Conservation (phyloP, 2,113 vertebrate genomes). For the Pteruthius melanotis region DNA sequence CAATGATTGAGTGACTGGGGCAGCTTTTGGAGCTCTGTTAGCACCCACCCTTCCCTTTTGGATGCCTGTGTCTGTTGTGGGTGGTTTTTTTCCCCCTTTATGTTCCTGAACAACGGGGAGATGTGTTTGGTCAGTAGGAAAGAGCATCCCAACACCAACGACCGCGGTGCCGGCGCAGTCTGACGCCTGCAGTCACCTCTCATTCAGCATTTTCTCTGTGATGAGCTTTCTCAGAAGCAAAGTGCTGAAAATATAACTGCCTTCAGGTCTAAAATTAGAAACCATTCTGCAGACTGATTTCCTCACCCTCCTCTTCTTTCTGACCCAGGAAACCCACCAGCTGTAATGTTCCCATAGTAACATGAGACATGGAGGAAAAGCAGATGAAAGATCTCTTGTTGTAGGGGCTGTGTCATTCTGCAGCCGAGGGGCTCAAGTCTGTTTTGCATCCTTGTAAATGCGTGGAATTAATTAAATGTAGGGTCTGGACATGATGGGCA, state of each 20-base stretch:
- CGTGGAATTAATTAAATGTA: neutral
- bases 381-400: neutral
- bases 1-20: rapidly evolving
- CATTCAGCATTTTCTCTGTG: neutral
- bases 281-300: neutral
- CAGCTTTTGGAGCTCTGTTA: neutral
- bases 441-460: neutral
- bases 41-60: neutral
- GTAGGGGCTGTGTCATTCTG: neutral
- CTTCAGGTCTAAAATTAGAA: slow-evolving; percentile 28
- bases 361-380: neutral
- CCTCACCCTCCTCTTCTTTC: neutral
- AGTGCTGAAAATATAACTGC: neutral
- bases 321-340: neutral
- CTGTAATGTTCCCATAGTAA: slow-evolving; percentile 51
- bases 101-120: neutral
- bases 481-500: neutral
- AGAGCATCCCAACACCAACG: rapidly evolving
- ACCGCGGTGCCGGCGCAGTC: rapidly evolving
- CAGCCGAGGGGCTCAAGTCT: neutral
- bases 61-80: neutral
- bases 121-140: neutral
- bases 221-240: neutral
- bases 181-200: neutral
- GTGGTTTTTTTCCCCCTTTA: rapidly evolving